Evolutionary conservation across 2,888 invertebrate species (phyloP), one percentile per base, ranked within the genome.

Genomic region (Tachina fera): DNA sequence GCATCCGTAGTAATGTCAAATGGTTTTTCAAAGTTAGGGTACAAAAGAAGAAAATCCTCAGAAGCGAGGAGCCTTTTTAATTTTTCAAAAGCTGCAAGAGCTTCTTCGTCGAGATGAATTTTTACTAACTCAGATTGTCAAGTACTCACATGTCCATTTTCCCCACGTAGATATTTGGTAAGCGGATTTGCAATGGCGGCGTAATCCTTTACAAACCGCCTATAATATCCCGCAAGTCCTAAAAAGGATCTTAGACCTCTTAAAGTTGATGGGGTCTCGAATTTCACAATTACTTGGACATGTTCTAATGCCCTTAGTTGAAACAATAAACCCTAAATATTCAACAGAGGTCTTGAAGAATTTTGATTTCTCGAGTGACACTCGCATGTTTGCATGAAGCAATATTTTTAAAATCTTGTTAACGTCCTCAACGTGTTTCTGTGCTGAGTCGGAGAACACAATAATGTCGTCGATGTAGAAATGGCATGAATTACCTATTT

Each of bases 1-100:
- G 91, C 90, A 75, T 91, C 72, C 8, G 70, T 81, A 39, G 83
- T 84, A 31, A 87, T 47, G 43, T 84, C 82, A 43, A 87, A 87
- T 1, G 19, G 63, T 11, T 65, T 65, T 19, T 65, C 19, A 16
- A 65, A 65, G 22, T 65, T 22, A 1, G 45, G 45, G 22, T 65
- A 65, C 2, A 39, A 45, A 5, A 65, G 22, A 4, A 65, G 10
- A 19, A 45, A 4, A 43, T 63, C 43, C 9, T 63, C 43, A 1
- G 61, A 63, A 1, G 41, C 41, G 43, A 63, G 43, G 9, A 45
- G 45, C 16, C 16, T 56, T 13, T 22, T 56, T 22, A 56, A 5
- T 56, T 9, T 56, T 11, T 56, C 22, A 22, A 56, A 65, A 31
- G 14, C 49, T 31, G 14, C 47, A 3, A 47, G 6, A 4, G 63